Evolutionary conservation across 2,888 invertebrate species (phyloP), one percentile per base, ranked within the genome.

Genomic region (Pandemis heparana): DNA sequence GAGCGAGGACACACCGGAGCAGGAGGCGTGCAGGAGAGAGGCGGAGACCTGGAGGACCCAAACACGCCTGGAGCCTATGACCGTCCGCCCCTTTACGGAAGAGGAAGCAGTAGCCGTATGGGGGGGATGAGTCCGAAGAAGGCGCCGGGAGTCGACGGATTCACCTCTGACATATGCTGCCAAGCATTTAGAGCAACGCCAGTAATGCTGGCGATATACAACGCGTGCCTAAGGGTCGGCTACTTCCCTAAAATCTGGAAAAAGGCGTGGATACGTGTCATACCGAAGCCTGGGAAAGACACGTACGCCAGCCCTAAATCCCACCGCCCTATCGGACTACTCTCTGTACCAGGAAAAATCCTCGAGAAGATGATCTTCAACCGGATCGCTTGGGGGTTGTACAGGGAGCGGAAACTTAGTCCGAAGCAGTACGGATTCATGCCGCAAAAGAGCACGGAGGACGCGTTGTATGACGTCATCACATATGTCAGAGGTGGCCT

Each of bases 391-490:
- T 60, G 60, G 60, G 38, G 8, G 0, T 0, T 60, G n/a, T 5
- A n/a, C 38, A 67, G 23, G 1, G 38, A n/a, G 7, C 0, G 0
- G 14, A 4, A 1, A 14, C 10, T 66, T 0, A 41, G 39, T 5
- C 16, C 16, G 1, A 18, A 56, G 9, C 74, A 74, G 12, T 74
- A 43, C 43, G 43, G 43, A 0, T 43, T 43, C 10, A 43, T 5
- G 43, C 43, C 43, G 10, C 43, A 43, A n/a, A 32, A 32, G 5
- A 59, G 48, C 48, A 74, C 74, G 12, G 74, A 74, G 41, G 74
- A 74, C 41, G 69, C 74, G 9, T 46, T 74, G 7, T 74, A 66
- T 23, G 39, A 65, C 4, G 16, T 53, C 0, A 18, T 66, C 0
- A 18, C 65, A 1, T 38, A n/a, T 0, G 39, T 74, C 9, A 10